Base-by-base conservation (phyloP, 2,113 vertebrate genomes). In the Embiotoca jacksoni region DNA sequence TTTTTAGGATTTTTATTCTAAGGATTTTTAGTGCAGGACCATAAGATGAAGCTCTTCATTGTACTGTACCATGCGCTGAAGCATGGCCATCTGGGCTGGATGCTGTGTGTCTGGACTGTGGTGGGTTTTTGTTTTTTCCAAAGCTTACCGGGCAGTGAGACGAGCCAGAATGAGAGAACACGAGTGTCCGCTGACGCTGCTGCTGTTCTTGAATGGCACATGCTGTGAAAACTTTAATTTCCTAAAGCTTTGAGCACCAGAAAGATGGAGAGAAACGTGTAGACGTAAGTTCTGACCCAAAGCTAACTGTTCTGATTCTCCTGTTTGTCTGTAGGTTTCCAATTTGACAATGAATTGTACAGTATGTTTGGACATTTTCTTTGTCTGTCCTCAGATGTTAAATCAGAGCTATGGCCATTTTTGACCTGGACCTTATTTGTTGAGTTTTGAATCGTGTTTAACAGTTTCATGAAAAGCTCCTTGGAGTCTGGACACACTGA, bases 101-200 rank as follows among this genome's bases (percentile, higher is more conserved):
- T 80, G 74, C 49, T 80, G 83, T 69, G 61, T 72, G 72, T 78
- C 47, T 86, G 78, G 72, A 75, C 69, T 67, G 58, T 82, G 52
- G 52, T 59, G 23, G 23, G 63, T 63, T 70, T 7, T 59, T 46
- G n/a, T 10, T 0, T 57, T 73, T 59, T 50, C 23, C 13, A 30
- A 60, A 37, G 49, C 49, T 66, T 37, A 31, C 59, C 47, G 50
- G 64, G 63, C 56, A 39, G 60, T 61, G 39, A 65, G 73, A 83
- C 50, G 64, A 82, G 91, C 89, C 92, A 84, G 82, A 75, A 92
- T 92, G 90, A 94, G 90, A 90, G 91, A 89, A 93, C 87, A 31
- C 55, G 7, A 30, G 80, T 46, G 49, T 56, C 56, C 30, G 78
- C 72, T 66, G 67, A 79, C 52, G 50, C 66, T 16, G 1, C 36